A percentile compares a stretch with the other conserved stretches of the same genome.
phyloP scores from a whole-genome alignment of 2,888 invertebrate species.

The Teinopalpus imperialis region DNA sequence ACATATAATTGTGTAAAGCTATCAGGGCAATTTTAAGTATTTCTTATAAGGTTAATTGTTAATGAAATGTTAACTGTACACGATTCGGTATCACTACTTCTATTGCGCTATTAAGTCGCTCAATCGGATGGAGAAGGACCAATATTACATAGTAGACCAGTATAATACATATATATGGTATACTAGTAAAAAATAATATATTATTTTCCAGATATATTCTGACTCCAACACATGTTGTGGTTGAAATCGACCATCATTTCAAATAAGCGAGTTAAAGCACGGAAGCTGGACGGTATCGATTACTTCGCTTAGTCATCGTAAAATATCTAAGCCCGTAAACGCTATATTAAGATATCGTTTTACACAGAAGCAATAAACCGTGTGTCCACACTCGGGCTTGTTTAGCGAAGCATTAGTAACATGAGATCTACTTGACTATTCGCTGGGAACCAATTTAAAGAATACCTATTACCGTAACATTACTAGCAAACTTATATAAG shows the following conservation, averaged over 20 bases:
- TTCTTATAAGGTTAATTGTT: too few relatives aligned
- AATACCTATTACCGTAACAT: constrained; percentile 5
- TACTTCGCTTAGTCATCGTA: constrained; percentile 12
- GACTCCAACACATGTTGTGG: too few relatives aligned
- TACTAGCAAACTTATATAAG: constrained; percentile 7
- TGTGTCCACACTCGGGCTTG: constrained; percentile 18
- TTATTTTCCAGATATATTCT: too few relatives aligned
- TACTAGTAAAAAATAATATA: too few relatives aligned
- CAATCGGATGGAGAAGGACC: too few relatives aligned
- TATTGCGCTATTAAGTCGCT: too few relatives aligned
- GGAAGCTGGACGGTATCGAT: constrained; percentile 17
- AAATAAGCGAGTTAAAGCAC: constrained; percentile 13
- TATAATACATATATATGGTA: too few relatives aligned
- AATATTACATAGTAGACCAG: too few relatives aligned
- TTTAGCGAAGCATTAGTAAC: constrained; percentile 24
- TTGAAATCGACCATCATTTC: constrained; percentile 15
- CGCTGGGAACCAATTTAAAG: constrained; percentile 16
- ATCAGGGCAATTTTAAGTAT: too few relatives aligned
- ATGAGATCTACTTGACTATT: constrained; percentile 19
- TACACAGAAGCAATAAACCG: constrained; percentile 18
- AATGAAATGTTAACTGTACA: too few relatives aligned
- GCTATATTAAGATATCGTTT: constrained; percentile 1
- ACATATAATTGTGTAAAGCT: too few relatives aligned
- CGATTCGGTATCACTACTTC: too few relatives aligned
- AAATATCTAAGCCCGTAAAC: neutral